These are phyloP conservation scores for Campylorhamphus procurvoides DNA, from an alignment of 2,113 vertebrate species.

Conservation along the genomic window DNA sequence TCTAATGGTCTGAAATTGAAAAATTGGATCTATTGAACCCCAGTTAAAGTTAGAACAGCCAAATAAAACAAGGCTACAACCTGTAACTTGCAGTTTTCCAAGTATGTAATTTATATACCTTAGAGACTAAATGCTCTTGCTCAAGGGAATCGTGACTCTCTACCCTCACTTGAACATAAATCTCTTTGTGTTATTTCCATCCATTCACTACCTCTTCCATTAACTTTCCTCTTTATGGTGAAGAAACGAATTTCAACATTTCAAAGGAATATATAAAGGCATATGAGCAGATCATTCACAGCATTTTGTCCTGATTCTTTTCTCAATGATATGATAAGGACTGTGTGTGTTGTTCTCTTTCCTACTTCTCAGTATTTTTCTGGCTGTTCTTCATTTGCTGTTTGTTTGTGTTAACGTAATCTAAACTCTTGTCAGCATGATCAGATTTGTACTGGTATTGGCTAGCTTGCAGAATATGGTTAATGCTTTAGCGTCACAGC, in stretches of 20 bases:
- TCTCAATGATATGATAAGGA: neutral
- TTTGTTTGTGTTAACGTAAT: neutral
- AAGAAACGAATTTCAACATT: neutral
- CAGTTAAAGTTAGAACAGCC: slow-evolving; percentile 41
- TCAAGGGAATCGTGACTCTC: neutral
- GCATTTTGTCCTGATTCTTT: neutral
- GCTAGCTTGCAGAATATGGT: neutral
- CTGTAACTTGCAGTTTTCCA: slow-evolving; percentile 36
- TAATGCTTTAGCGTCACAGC: neutral
- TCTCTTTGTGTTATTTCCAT: neutral
- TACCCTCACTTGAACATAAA: neutral
- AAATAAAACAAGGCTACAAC: slow-evolving; percentile 49
- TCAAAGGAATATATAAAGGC: neutral
- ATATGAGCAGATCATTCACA: neutral
- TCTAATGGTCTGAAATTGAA: slow-evolving; percentile 55
- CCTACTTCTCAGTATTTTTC: neutral
- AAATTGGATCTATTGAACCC: slow-evolving; percentile 40
- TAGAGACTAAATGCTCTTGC: slow-evolving; percentile 22
- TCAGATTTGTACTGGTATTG: neutral
- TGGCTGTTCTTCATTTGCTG: neutral
- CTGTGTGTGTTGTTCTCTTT: neutral
- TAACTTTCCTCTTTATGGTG: neutral
- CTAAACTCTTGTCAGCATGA: neutral
- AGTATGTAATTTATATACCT: slow-evolving; percentile 53
- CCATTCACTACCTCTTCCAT: neutral